phyloP scores from a whole-genome alignment of 2,888 invertebrate species.

The Invenusta paracnida region DNA sequence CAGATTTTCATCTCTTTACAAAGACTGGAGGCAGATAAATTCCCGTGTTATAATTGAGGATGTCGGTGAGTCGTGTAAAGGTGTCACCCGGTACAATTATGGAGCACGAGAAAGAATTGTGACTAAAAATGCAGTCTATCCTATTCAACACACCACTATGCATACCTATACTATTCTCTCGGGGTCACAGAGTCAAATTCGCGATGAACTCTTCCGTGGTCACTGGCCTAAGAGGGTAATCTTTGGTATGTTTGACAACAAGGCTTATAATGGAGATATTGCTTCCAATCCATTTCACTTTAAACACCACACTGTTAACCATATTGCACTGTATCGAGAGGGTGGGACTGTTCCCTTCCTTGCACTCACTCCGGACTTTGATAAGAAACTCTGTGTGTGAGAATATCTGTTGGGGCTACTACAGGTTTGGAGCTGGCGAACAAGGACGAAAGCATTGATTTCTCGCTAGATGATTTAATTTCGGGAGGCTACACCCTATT shows the following conservation, averaged over 20 bases:
- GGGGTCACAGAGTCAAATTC: neutral
- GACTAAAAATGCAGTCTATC: neutral
- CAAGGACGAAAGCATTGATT: neutral
- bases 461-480: neutral
- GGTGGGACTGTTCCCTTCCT: neutral
- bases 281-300: neutral
- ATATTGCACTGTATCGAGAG: slow-evolving; percentile 19
- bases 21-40: neutral
- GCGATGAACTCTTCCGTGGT: neutral
- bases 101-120: neutral
- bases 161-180: neutral
- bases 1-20: neutral
- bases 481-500: neutral
- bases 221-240: neutral
- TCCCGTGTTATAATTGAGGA: neutral
- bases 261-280: neutral
- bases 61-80: neutral
- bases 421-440: neutral
- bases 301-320: neutral
- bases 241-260: neutral
- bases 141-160: neutral
- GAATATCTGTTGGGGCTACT: neutral
- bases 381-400: neutral
- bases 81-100: neutral
- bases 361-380: neutral